Base-by-base conservation (phyloP, 2,888 invertebrate species). In the Nezara viridula region DNA sequence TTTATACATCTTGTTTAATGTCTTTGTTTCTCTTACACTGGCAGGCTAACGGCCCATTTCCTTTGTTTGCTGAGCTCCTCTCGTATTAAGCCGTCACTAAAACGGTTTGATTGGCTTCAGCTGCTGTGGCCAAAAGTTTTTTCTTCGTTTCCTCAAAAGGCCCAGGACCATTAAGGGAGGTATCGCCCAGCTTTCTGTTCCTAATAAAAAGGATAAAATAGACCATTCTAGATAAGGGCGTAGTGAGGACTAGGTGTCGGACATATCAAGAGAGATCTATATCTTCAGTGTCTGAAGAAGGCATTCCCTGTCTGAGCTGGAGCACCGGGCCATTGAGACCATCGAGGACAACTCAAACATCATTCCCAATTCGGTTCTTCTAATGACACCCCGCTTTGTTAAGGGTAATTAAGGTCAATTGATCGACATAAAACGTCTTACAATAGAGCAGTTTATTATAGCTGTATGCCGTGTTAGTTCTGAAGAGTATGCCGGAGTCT, bases 31-130 rank as follows among this genome's bases (percentile, higher is more conserved):
- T 60, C 14, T 60, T 60, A 14, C 5, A 3, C 60, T 77, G 77
- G 40, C 40, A 40, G 40, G 77, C 40, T 24, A 40, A 77, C 12
- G 21, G 77, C 24, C 40, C 77, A 40, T 77, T 40, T 77, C 77
- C 77, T 77, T 37, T 77, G 77, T 77, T 77, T 44, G 37, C 40
- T 21, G 77, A 77, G 24, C 40, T 40, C 32, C 37, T 73, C 37
- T 77, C 27, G 40, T 44, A 77, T 77, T 77, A 40, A 77, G 77
- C 37, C 77, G 40, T 77, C 77, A 77, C 40, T 77, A 44, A 44
- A 77, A 40, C 14, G 6, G 77, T 77, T 77, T 77, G 77, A 77
- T 77, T 77, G 77, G 77, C 37, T 77, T 77, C 77, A 77, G 77
- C 77, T 77, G 77, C 77, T 44, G 77, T 37, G 77, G 77, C 14